phyloP scores from a whole-genome alignment of 2,888 invertebrate species.

The Neoitamus cyanurus region DNA sequence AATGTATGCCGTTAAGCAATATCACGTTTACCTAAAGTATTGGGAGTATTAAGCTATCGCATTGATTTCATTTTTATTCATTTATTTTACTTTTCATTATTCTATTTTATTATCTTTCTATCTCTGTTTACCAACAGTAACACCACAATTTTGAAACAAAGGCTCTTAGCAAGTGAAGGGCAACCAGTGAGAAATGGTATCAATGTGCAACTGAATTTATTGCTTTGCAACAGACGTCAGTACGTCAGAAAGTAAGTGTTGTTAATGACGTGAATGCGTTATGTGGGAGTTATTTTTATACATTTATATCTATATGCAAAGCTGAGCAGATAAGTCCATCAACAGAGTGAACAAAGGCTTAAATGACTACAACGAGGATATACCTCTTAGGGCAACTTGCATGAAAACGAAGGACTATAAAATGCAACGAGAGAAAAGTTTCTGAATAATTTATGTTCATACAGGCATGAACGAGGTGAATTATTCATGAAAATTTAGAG shows the following conservation, averaged over 20 bases:
- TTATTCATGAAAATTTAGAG: slow-evolving; percentile 6
- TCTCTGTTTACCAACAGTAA: too few species aligned
- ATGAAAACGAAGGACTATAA: not conserved
- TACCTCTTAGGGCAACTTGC: not conserved
- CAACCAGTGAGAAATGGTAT: not conserved
- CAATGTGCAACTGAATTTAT: not conserved
- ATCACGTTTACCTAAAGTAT: too few species aligned
- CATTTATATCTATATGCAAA: not conserved
- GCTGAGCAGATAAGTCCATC: not conserved
- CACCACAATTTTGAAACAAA: not conserved
- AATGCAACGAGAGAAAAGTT: slow-evolving; percentile 18
- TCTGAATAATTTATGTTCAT: slow-evolving; percentile 15
- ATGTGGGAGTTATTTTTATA: not conserved
- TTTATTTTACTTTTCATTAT: too few species aligned
- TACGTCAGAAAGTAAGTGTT: not conserved
- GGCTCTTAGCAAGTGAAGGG: not conserved
- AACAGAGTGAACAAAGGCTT: not conserved
- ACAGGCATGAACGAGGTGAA: not conserved
- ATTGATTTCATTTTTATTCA: too few species aligned
- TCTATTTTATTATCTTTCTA: too few species aligned
- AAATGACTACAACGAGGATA: slow-evolving; percentile 7
- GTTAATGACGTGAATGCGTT: not conserved
- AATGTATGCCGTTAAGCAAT: not conserved
- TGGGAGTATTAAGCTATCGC: too few species aligned
- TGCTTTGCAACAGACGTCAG: not conserved